Conservation (phyloP, 2,888 invertebrate species). For the Agrotis segetum region DNA sequence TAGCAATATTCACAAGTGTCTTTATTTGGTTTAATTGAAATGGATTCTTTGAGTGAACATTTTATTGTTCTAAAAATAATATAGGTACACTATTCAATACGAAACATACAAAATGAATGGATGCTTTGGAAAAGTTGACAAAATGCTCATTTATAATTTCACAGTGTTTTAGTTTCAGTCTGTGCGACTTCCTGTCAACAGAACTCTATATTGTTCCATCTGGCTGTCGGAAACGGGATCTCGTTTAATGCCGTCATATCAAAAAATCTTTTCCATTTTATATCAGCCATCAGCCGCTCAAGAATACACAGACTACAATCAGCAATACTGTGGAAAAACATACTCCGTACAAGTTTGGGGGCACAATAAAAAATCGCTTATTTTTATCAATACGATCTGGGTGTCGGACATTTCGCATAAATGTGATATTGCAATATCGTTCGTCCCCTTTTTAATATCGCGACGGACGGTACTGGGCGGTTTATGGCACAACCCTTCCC, state of each 20-base stretch:
- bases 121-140: not conserved
- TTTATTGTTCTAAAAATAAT: too few relatives aligned
- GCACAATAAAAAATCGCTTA: conserved; percentile 90
- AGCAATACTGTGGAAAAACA: conserved; percentile 71
- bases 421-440: conserved; percentile 91
- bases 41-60: too few relatives aligned
- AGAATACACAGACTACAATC: conserved; percentile 68
- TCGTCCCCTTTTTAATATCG: conserved; percentile 91
- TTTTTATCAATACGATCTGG: conserved; percentile 91
- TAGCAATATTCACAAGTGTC: not conserved
- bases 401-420: conserved; percentile 91
- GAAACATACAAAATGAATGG: not conserved
- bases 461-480: conserved; percentile 89
- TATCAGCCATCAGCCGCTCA: conserved; percentile 60
- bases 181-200: conserved; percentile 30
- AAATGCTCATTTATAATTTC: not conserved
- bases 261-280: conserved; percentile 50
- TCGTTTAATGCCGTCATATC: conserved; percentile 42
- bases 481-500: conserved; percentile 91
- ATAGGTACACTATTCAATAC: too few relatives aligned
- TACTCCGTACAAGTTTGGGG: conserved; percentile 79
- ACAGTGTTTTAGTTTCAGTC: conserved; percentile 13
- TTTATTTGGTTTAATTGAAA: not conserved
- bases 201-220: conserved; percentile 15
- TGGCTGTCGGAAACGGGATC: conserved; percentile 29